Evolutionary conservation across 92 coral and sea anemone genomes (phyloP).

Genomic region (Epizoanthus stellaris): DNA sequence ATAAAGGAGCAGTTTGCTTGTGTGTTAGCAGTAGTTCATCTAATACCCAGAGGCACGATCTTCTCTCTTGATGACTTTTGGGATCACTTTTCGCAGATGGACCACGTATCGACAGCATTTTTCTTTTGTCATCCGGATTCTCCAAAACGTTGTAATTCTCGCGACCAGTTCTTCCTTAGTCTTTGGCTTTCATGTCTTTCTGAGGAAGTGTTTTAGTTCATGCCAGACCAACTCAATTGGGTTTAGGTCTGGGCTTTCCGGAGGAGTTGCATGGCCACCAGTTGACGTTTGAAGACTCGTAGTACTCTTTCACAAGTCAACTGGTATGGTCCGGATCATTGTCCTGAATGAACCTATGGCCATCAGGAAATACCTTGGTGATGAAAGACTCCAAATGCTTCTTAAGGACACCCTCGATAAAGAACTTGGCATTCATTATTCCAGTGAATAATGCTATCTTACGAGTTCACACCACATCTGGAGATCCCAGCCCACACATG

Average conservation of each 20-base stretch:
- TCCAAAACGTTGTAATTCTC: not conserved
- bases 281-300: too few species aligned
- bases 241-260: slow-evolving; percentile 33
- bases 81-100: slow-evolving; percentile 23
- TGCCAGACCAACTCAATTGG: slow-evolving; percentile 41
- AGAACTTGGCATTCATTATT: slow-evolving; percentile 35
- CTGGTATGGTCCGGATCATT: slow-evolving; percentile 41
- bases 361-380: slow-evolving; percentile 1
- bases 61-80: slow-evolving; percentile 39
- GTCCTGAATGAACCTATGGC: slow-evolving; percentile 22
- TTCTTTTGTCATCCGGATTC: slow-evolving; percentile 20
- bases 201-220: slow-evolving; percentile 9
- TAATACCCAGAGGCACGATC: too few species aligned
- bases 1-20: too few species aligned
- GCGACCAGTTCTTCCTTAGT: slow-evolving; percentile 7
- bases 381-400: slow-evolving; percentile 9
- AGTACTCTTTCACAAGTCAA: not conserved
- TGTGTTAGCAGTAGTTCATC: too few species aligned
- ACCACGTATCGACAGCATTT: slow-evolving; percentile 14
- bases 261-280: too few species aligned
- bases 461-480: slow-evolving; percentile 11
- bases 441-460: slow-evolving; percentile 39
- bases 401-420: not conserved
- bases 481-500: slow-evolving; percentile 42
- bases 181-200: slow-evolving; percentile 29